Conservation (phyloP, 2,888 invertebrate species). For the Pomacea canaliculata region DNA sequence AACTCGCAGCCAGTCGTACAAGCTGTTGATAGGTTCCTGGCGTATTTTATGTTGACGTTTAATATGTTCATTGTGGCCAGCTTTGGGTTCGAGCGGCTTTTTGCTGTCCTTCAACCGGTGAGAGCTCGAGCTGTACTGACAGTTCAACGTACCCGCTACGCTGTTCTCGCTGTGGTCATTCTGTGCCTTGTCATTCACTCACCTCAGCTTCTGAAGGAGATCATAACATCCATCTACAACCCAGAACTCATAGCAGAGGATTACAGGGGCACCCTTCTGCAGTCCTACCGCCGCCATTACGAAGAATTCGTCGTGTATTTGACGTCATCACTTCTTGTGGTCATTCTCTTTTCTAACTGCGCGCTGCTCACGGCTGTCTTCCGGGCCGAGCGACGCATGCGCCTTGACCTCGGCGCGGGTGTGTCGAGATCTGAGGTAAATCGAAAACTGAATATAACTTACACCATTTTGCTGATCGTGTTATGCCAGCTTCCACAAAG, state of each 20-base stretch:
- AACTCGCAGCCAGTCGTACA: slow-evolving; percentile 12
- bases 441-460: slow-evolving; percentile 12
- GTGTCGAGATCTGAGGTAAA: background rate
- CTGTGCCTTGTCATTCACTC: slow-evolving; percentile 13
- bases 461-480: slow-evolving; percentile 10
- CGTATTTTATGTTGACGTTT: slow-evolving; percentile 24
- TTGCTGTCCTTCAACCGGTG: slow-evolving; percentile 13
- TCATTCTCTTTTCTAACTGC: slow-evolving; percentile 1
- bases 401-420: background rate
- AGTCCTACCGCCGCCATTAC: slow-evolving; percentile 21
- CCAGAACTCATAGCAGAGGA: slow-evolving; percentile 15
- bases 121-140: slow-evolving; percentile 12
- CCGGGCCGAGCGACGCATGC: background rate
- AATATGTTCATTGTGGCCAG: slow-evolving; percentile 7
- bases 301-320: slow-evolving; percentile 15
- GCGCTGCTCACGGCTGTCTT: background rate
- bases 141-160: background rate
- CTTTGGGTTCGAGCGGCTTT: slow-evolving; percentile 7
- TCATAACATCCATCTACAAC: background rate
- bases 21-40: slow-evolving; percentile 21
- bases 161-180: background rate
- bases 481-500: slow-evolving; percentile 14
- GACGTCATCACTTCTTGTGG: slow-evolving; percentile 12
- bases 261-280: slow-evolving; percentile 19
- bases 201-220: slow-evolving; percentile 21